A percentile compares a stretch with the other conserved stretches of the same genome.
Evolutionary conservation across 1,140 invertebrate species (phyloP).

Genomic region (Drosophila bifasciata): DNA sequence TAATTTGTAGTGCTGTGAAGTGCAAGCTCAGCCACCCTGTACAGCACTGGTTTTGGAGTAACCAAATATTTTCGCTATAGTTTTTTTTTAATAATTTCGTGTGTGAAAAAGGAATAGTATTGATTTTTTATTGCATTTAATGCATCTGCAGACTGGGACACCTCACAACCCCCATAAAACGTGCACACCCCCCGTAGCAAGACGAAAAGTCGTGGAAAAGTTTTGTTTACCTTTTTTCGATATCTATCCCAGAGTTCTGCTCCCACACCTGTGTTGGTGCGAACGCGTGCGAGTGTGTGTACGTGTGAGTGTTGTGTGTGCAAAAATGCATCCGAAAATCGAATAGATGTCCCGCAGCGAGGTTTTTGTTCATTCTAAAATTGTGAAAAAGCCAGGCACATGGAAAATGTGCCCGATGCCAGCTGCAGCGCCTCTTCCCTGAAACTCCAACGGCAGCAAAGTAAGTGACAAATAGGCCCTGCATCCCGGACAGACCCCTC

Average conservation of each 20-base stretch:
- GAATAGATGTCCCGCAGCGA: slow-evolving; percentile 26
- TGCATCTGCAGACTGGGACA: slow-evolving; percentile 10
- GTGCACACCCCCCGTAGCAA: slow-evolving; percentile 8
- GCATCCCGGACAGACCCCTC: not conserved
- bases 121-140: slow-evolving; percentile 58
- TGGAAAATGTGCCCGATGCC: slow-evolving; percentile 71
- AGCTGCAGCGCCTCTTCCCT: slow-evolving; percentile 36
- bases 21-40: not conserved
- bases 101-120: slow-evolving; percentile 60
- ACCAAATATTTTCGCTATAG: slow-evolving; percentile 63
- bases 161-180: slow-evolving; percentile 13
- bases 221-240: slow-evolving; percentile 78
- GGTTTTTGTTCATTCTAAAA: slow-evolving; percentile 29
- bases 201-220: slow-evolving; percentile 21
- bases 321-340: slow-evolving; percentile 53
- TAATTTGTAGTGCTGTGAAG: not conserved
- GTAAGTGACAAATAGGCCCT: slow-evolving; percentile 23
- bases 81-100: slow-evolving; percentile 52
- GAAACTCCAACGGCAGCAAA: slow-evolving; percentile 33
- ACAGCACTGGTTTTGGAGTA: slow-evolving; percentile 23
- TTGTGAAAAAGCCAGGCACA: slow-evolving; percentile 50
- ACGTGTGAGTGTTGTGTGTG: slow-evolving; percentile 36
- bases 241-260: slow-evolving; percentile 52
- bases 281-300: slow-evolving; percentile 18
- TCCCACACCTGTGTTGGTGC: slow-evolving; percentile 22